Evolutionary conservation across 2,888 invertebrate genomes (phyloP), one percentile per base, ranked within the genome.

Genomic region (Napeogenes sylphis): DNA sequence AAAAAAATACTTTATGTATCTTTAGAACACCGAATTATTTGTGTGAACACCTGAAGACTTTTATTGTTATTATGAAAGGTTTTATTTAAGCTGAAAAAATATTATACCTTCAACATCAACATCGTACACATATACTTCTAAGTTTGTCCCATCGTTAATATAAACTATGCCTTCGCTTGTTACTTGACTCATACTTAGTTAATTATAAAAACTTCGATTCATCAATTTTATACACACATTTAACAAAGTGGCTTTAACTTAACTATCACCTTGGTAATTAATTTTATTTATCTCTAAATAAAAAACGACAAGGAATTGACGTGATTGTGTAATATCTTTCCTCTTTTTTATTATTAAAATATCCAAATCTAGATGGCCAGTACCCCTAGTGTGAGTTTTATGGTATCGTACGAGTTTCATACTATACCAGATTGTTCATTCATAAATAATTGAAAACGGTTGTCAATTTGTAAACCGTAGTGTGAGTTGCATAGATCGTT

Each of bases 211-310:
- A 4, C 10, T 51, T 51, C 8, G 10, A 51, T 51, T 12, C 8
- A 51, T 51, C 12, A 51, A 51, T 51, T 30, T 51, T 30, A 51
- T 51, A 42, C 10, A 42, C 42, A 42, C 42, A 42, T 42, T 42
- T 42, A 42, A 42, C 12, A 13, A 54, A 53, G 35, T 35, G 47
- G 45, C 45, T 67, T 46, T 35, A 67, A 57, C 59, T 66, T 70
- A 68, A 63, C 53, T 67, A 76, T 78, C 78, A 71, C 78, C 79
- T 74, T 71, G 79, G 79, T 76, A 78, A 78, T 79, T 74, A 75
- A 75, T 72, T 74, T 73, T 75, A 75, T 76, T 78, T 74, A 75
- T 72, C 62, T 58, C 64, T 64, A 62, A 59, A 62, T 63, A 58
- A 58, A 62, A 56, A 56, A 46, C 57, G 54, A 51, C 47, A 51